These are phyloP conservation scores for Hyles euphorbiae DNA, from an alignment of 1,140 invertebrate genomes.

Conservation along the genomic window DNA sequence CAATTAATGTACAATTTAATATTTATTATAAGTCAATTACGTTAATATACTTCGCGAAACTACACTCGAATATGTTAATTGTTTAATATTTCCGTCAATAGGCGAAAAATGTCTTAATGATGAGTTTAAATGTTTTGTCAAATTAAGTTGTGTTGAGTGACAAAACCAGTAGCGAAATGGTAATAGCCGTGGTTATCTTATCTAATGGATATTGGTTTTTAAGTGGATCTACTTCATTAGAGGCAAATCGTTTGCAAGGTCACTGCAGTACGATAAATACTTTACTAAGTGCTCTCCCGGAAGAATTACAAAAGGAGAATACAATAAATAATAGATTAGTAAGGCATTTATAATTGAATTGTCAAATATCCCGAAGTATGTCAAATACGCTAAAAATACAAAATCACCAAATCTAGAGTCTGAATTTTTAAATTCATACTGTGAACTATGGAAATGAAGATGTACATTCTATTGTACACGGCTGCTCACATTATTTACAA, in stretches of 20 bases:
- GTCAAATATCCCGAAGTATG: too few relatives aligned
- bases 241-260: neutral
- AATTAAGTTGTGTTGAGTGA: slow-evolving; percentile 7
- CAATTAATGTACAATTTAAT: too few relatives aligned
- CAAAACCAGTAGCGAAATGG: slow-evolving; percentile 26
- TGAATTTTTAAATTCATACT: neutral
- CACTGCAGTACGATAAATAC: neutral
- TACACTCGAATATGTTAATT: too few relatives aligned
- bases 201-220: slow-evolving; percentile 27
- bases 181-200: slow-evolving; percentile 30
- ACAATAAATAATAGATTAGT: too few relatives aligned
- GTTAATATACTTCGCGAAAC: too few relatives aligned
- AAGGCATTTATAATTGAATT: too few relatives aligned
- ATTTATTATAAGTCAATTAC: too few relatives aligned
- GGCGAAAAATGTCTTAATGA: too few relatives aligned
- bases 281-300: neutral
- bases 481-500: neutral
- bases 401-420: too few relatives aligned
- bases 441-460: neutral
- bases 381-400: too few relatives aligned
- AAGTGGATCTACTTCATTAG: slow-evolving; percentile 12
- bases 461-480: neutral
- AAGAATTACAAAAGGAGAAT: too few relatives aligned
- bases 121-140: neutral
- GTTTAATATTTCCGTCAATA: too few relatives aligned